These are phyloP conservation scores for Caenorhabditis sp. DNA, from an alignment of 2,888 invertebrate species.

Conservation along the genomic window DNA sequence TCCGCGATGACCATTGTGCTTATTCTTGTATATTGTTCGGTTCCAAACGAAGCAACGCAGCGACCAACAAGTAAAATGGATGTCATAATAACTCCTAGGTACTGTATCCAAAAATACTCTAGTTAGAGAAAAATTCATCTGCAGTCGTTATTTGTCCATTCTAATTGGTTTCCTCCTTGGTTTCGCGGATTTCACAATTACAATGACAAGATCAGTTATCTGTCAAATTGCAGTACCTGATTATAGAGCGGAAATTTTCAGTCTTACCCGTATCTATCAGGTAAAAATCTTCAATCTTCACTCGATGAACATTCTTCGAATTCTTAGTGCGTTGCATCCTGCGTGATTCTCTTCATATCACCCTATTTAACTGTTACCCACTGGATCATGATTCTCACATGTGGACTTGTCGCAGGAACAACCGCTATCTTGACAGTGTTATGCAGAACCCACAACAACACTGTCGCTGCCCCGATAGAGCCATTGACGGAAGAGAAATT, in stretches of 20 bases:
- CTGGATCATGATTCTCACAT: conserved; percentile 60
- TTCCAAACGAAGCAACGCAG: conserved; percentile 65
- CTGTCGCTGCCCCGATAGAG: conserved; percentile 51
- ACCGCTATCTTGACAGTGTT: conserved; percentile 43
- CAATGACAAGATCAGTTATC: conserved; percentile 62
- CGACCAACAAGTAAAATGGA: conserved; percentile 37
- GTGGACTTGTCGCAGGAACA: conserved; percentile 35
- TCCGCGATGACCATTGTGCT: conserved; percentile 26
- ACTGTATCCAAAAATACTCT: neutral
- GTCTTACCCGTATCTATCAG: conserved; percentile 62
- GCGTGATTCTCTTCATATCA: conserved; percentile 60
- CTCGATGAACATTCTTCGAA: neutral
- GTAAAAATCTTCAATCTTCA: conserved; percentile 9
- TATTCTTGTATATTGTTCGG: conserved; percentile 49
- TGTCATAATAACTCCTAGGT: conserved; percentile 61
- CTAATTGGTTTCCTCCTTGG: conserved; percentile 64
- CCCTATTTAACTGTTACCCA: conserved; percentile 48
- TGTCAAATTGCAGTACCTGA: conserved; percentile 68
- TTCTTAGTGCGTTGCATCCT: conserved; percentile 63
- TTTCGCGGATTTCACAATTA: conserved; percentile 65
- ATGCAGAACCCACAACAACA: conserved; percentile 48
- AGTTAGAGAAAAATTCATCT: no score
- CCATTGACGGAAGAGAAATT: conserved; percentile 56
- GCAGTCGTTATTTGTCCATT: conserved; percentile 57
- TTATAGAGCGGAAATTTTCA: conserved; percentile 64